Percentiles rank a stretch among this genome's conserved stretches.
Conservation (phyloP, 2,113 vertebrate species). For the Ceuthmochares aereus region DNA sequence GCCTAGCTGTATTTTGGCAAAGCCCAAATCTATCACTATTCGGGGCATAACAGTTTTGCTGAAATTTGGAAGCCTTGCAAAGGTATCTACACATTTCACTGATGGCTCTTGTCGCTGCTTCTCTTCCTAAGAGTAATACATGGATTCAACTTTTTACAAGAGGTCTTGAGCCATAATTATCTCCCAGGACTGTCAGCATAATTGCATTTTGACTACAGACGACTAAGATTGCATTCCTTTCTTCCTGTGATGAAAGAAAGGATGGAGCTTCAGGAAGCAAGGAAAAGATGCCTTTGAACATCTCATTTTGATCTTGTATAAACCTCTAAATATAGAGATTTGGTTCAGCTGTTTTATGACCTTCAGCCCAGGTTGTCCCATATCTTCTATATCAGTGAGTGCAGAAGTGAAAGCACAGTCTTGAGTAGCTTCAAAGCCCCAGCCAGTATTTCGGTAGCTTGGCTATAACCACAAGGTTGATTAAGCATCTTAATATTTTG, state of each 20-base stretch:
- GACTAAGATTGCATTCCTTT: not conserved
- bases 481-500: not conserved
- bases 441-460: not conserved
- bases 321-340: not conserved
- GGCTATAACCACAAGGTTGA: not conserved
- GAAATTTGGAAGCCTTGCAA: constrained; percentile 66
- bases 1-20: constrained; percentile 70
- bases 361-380: not conserved
- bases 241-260: not conserved
- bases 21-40: constrained; percentile 54
- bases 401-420: not conserved
- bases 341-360: not conserved
- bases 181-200: not conserved
- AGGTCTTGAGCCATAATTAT: not conserved
- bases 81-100: constrained; percentile 45
- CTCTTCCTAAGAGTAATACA: constrained; percentile 24
- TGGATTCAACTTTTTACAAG: not conserved
- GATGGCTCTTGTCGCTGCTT: constrained; percentile 22
- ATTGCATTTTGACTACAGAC: not conserved
- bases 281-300: not conserved
- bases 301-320: not conserved
- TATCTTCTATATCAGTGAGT: not conserved
- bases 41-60: constrained; percentile 45
- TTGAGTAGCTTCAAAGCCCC: not conserved
- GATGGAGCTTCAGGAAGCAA: not conserved